Conservation (phyloP, 2,113 vertebrate species). For the Grammomys dolichurus region DNA sequence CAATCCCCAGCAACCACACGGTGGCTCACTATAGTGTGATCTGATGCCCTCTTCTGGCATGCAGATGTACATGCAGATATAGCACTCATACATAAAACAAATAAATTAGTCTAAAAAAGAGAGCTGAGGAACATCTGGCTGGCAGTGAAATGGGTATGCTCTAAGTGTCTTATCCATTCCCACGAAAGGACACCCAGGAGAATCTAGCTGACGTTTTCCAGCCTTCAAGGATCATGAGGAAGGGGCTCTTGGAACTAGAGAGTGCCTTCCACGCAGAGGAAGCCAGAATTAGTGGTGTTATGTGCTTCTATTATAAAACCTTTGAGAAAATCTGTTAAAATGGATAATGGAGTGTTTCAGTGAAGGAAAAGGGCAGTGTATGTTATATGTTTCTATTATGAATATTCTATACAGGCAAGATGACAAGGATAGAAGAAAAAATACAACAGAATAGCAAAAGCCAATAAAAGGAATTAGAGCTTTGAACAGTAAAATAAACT, state of each 20-base stretch:
- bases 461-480: slow-evolving; percentile 2
- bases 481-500: slow-evolving; percentile 29
- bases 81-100: too few species aligned
- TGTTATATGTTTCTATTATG: not conserved
- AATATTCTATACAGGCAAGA: not conserved
- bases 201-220: not conserved
- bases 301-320: slow-evolving; percentile 43
- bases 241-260: not conserved
- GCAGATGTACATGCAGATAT: too few species aligned
- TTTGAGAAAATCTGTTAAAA: slow-evolving; percentile 4
- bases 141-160: not conserved
- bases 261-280: not conserved
- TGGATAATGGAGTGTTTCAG: not conserved
- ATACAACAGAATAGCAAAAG: slow-evolving; percentile 13
- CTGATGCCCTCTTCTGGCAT: too few species aligned
- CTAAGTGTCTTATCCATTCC: not conserved
- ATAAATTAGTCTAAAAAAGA: too few species aligned
- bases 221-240: not conserved
- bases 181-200: not conserved
- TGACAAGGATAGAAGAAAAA: slow-evolving; percentile 11
- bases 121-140: not conserved
- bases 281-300: not conserved
- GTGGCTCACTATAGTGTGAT: too few species aligned
- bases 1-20: too few species aligned
- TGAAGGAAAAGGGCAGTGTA: not conserved